Base-by-base conservation (phyloP, 2,888 invertebrate genomes). In the Tinea semifulvella region DNA sequence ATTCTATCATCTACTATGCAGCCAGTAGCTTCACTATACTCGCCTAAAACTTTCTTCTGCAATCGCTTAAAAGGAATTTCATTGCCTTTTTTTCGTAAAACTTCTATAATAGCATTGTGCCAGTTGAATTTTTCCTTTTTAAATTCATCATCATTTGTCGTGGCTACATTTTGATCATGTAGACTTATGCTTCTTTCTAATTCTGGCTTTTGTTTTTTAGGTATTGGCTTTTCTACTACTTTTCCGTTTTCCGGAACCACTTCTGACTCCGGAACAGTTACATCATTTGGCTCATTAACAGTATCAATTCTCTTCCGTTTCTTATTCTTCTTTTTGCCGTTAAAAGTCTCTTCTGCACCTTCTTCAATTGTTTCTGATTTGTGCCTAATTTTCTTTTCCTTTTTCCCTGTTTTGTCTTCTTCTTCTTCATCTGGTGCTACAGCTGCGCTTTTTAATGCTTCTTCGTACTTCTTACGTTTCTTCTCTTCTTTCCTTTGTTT, bases 61-160 rank as follows among this genome's bases (percentile, higher is more conserved):
- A 94, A 68, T 55, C 90, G 89, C 57, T 89, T 90, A 46, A 90
- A 61, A 1, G 87, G 82, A 35, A 93, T 75, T 56, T 88, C 88
- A 51, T 88, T 85, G 3, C 83, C 85, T 55, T 77, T 77, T 42
- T 79, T 73, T 48, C 77, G 58, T 45, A 87, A 61, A 39, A 85
- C 69, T 2, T 80, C 69, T 46, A 77, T 53, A 11, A 84, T 83
- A 2, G 75, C 70, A 5, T 65, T 68, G 53, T 79, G 76, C 84
- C 83, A 84, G 48, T 82, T 66, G 46, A 84, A 84, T 51, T 71
- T 75, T 0, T 70, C 75, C 46, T 51, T 55, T 42, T 56, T 64
- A 28, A 50, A 52, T 50, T 54, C 51, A 49, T 62, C 51, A 53
- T 68, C 68, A 27, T 65, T 77, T 49, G 67, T 70, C 52, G 71